A percentile compares a stretch with the other conserved stretches of the same genome.
Conservation (phyloP, 2,113 vertebrate genomes). For the Rhizomys pruinosus region DNA sequence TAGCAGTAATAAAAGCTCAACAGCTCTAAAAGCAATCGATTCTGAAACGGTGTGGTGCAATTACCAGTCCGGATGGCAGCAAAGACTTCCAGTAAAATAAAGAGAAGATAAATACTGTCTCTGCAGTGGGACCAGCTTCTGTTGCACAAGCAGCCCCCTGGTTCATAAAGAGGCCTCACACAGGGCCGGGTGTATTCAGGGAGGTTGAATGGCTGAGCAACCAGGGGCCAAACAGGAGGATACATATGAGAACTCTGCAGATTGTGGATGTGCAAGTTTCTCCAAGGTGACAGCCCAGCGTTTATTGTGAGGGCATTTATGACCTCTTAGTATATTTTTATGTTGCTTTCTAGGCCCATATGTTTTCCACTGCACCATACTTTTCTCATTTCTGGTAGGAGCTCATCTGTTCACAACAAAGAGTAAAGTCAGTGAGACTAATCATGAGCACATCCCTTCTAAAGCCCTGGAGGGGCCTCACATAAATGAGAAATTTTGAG, state of each 20-base stretch:
- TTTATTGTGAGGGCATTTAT: background rate
- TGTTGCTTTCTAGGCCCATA: background rate
- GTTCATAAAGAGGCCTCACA: background rate
- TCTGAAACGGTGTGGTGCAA: conserved; percentile 80
- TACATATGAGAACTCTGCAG: background rate
- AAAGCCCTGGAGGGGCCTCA: background rate
- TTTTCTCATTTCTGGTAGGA: background rate
- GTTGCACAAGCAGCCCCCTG: conserved; percentile 55
- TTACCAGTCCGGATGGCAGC: conserved; percentile 83
- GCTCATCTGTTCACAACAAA: background rate
- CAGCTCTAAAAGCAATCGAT: conserved; percentile 86
- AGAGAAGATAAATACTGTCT: conserved; percentile 73
- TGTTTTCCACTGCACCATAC: background rate
- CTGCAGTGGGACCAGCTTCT: conserved; percentile 65
- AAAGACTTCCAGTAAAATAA: conserved; percentile 83
- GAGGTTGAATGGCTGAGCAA: background rate
- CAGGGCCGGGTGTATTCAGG: background rate
- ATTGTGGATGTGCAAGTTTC: background rate
- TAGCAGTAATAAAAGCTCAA: conserved; percentile 84
- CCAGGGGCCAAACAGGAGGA: background rate
- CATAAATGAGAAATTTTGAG: background rate
- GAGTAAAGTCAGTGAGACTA: background rate
- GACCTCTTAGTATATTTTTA: background rate
- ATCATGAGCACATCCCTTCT: background rate
- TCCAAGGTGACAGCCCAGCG: background rate